Evolutionary conservation across 1,140 invertebrate genomes (phyloP), one percentile per base, ranked within the genome.

Genomic region (Neodiprion lecontei): DNA sequence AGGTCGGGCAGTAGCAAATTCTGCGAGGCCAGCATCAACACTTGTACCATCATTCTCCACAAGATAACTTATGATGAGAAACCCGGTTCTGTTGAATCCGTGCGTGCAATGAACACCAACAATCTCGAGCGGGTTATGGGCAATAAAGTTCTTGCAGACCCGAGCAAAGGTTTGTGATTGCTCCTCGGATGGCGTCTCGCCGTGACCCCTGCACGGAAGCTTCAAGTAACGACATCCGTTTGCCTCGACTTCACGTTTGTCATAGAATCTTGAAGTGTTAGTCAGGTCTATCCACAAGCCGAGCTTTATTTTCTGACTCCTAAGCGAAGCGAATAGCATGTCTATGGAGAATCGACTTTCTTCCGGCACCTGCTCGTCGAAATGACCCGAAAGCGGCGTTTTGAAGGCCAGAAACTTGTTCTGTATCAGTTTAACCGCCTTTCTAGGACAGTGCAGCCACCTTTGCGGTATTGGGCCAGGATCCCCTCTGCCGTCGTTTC

Each of bases 81-180:
- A 99, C 1, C 96, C 99, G 40, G 97, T 99, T 80, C 99, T 90
- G 87, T 99, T 99, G 83, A 99, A 99, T 0, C 98, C 99, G 90
- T 99, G 98, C 1, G 98, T 99, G 84, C 98, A 99, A 86, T 99
- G 99, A 48, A 99, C 95, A 68, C 93, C 96, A 77, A 98, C 94
- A 17, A 93, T 88, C 80, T 96, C 91, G 74, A 95, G 85, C 5
- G 96, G 96, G 86, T 94, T 88, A 79, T 96, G 90, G n/a, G 89
- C 87, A 47, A 97, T 93, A 80, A 97, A 98, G 69, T 92, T 92
- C 50, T 91, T 90, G 75, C 96, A 96, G 61, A 96, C 82, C 76
- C 92, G 85, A 66, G 97, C 92, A 86, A 99, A 99, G 47, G 89
- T 88, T 80, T 89, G 89, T 0, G 93, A 95, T 86, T 97, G 96